Base-by-base conservation (phyloP, 2,888 invertebrate species). In the Nudaria mundana region DNA sequence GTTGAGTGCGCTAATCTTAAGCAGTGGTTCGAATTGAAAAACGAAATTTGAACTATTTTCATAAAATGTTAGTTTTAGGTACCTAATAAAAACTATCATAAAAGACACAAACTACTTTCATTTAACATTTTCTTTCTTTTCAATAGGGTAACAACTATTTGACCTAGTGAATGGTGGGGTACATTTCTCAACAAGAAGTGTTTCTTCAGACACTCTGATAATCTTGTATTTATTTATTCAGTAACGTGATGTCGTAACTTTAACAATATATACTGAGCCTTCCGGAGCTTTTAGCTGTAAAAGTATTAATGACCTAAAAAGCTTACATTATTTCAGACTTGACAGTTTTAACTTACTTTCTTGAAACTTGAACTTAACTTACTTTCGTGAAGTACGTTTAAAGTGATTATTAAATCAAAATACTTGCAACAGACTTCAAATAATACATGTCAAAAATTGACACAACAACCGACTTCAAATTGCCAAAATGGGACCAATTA, bases 301-400 rank as follows among this genome's bases (percentile, higher is more conserved):
- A 72, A 76, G 76, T 72, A 66, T 70, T 78, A 75, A 69, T 67
- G 77, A 80, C 76, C 77, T 78, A 77, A 70, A 79, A 80, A 79
- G 71, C 73, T 69, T 66, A 57, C 64, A 63, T 54, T 63, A 66
- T 69, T 71, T 66, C 70, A 76, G 74, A 73, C 81, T 81, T 70
- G 71, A 57, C 68, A 66, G 58, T 63, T n/a, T n/a, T n/a, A n/a
- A n/a, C n/a, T n/a, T n/a, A n/a, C n/a, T n/a, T n/a, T n/a, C n/a
- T n/a, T n/a, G n/a, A n/a, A n/a, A n/a, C 71, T 75, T 71, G 61
- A 79, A 77, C 71, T 78, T 75, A 71, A 72, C 71, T 71, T 74
- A n/a, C 76, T 79, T 77, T 78, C 80, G 79, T 81, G 75, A 78
- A 73, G 63, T 60, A 71, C 71, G 71, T 71, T n/a, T n/a, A n/a